Conservation (phyloP, 1,140 invertebrate genomes). For the Spodoptera frugiperda region DNA sequence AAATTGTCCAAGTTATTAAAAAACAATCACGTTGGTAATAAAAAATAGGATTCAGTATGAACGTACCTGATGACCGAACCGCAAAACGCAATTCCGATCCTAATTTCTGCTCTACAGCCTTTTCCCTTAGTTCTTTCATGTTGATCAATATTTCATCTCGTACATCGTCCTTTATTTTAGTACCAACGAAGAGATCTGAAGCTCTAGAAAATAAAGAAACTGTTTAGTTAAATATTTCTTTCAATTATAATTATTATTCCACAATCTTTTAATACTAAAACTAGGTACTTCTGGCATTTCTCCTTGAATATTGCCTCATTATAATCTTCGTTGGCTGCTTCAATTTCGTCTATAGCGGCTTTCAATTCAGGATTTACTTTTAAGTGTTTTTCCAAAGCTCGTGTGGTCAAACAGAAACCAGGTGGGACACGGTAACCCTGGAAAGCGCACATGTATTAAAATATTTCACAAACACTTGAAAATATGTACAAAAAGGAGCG, state of each 20-base stretch:
- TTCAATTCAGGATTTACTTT: slow-evolving; percentile 73
- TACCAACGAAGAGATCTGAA: slow-evolving; percentile 64
- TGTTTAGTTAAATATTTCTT: neutral
- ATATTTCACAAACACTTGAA: neutral
- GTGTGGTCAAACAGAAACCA: slow-evolving; percentile 88
- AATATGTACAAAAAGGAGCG: neutral
- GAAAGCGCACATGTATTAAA: neutral
- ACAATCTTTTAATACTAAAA: neutral
- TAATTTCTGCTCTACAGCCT: slow-evolving; percentile 61
- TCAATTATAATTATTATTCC: neutral
- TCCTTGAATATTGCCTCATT: slow-evolving; percentile 73
- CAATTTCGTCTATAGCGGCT: slow-evolving; percentile 73
- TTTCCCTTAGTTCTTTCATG: slow-evolving; percentile 66
- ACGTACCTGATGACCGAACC: slow-evolving; percentile 84
- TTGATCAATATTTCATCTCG: slow-evolving; percentile 65
- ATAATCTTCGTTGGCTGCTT: slow-evolving; percentile 71
- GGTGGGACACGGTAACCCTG: slow-evolving; percentile 85
- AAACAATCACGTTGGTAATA: neutral
- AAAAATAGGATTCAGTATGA: neutral
- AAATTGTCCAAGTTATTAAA: slow-evolving; percentile 4
- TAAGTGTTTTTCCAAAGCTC: slow-evolving; percentile 87
- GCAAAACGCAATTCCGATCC: slow-evolving; percentile 78
- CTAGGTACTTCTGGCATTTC: slow-evolving; percentile 72
- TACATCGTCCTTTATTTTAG: slow-evolving; percentile 68
- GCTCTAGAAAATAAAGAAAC: slow-evolving; percentile 65